Base-by-base conservation (phyloP, 2,797 vertebrate genomes). In the Coendou prehensilis region DNA sequence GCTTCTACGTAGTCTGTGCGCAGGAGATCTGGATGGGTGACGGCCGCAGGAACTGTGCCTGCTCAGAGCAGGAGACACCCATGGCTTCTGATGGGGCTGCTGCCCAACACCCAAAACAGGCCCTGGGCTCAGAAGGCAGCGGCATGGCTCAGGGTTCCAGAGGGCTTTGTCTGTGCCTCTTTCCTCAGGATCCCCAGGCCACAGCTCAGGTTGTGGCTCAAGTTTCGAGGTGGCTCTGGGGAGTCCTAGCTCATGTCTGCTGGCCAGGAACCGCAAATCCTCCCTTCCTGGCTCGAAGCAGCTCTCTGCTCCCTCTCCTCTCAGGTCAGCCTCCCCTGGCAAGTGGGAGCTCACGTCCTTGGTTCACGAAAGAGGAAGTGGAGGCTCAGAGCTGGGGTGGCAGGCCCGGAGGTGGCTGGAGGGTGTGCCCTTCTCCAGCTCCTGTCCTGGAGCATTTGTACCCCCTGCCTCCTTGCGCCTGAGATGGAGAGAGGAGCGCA, bases 381-480 rank as follows among this genome's bases (percentile, higher is more conserved):
- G 17, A 37, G 67, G 67, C 67, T 20, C 64, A 20, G 33, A n/a
- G 17, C 18, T 18, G 67, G 14, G n/a, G n/a, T 22, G 2, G 30
- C 30, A 17, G 63, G 30, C 17, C 30, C 18, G 4, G 7, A 67
- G 30, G 63, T 15, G 63, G 30, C 30, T 15, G 20, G 17, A 17
- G 1, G 17, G 17, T 20, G 28, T 30, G 61, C 9, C 3, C 28
- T 30, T 6, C 61, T 63, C 61, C 11, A 13, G 28, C 11, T 30
- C 11, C 5, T 10, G 2, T 57, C 28, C 9, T 41, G 37, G 4
- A 2, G n/a, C 69, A 9, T 22, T 20, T 5, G 20, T 4, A 41
- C 69, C 9, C n/a, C 2, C n/a, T 6, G 0, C 33, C 67, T 37
- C 15, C 67, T 7, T 20, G 11, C 6, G 1, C 2, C 15, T 18